phyloP scores from a whole-genome alignment of 2,888 invertebrate genomes.

The Julus scanicus region DNA sequence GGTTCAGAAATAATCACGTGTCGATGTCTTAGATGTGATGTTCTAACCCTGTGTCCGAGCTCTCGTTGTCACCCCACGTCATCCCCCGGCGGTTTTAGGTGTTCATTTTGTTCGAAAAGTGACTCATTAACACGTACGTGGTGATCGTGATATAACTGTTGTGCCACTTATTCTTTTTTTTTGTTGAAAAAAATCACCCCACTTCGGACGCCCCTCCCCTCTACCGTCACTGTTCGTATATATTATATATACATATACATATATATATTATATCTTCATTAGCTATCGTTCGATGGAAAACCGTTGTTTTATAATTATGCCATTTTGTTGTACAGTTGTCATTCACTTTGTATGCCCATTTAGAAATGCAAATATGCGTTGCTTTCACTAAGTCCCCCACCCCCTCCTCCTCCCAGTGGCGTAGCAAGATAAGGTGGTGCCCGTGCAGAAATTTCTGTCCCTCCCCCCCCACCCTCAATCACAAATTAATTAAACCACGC shows the following conservation, averaged over 20 bases:
- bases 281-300: conserved; percentile 7
- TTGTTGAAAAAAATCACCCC: background rate
- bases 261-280: conserved; percentile 17
- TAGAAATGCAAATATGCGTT: background rate
- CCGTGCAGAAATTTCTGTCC: too few species aligned
- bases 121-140: background rate
- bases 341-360: conserved; percentile 13
- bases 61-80: background rate
- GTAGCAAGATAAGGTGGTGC: too few species aligned
- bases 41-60: conserved; percentile 4
- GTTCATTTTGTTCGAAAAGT: conserved; percentile 13
- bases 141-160: conserved; percentile 22
- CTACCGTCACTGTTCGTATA: background rate
- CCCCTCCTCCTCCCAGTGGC: too few species aligned
- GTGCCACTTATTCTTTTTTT: background rate
- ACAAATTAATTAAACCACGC: too few species aligned
- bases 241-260: background rate
- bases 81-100: background rate
- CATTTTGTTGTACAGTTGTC: conserved; percentile 39
- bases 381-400: background rate
- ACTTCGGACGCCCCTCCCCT: background rate
- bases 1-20: background rate
- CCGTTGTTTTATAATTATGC: conserved; percentile 36
- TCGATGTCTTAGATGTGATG: background rate
- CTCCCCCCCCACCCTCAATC: too few species aligned